phyloP scores from a whole-genome alignment of 2,797 vertebrate genomes.

The Phrynocephalus guinanensis region DNA sequence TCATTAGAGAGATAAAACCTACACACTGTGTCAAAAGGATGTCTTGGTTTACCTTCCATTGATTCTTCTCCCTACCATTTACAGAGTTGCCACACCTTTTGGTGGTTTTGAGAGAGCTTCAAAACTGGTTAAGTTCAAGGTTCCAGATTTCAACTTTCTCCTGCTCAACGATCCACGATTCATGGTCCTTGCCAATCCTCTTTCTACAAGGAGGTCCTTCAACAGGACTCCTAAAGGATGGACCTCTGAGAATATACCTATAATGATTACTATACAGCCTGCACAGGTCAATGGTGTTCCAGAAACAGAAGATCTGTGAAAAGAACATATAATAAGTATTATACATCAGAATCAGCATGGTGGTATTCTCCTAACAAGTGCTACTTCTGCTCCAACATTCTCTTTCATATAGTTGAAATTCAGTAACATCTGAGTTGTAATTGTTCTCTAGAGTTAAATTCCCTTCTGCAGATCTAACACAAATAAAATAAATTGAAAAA shows the following conservation, averaged over 20 bases:
- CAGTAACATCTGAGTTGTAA: constrained; percentile 39
- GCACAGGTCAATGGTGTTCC: constrained; percentile 80
- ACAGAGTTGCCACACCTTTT: constrained; percentile 94
- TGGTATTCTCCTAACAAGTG: constrained; percentile 58
- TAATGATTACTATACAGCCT: constrained; percentile 76
- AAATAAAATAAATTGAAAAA: constrained; percentile 71
- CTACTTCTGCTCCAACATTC: constrained; percentile 43
- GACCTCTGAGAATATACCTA: constrained; percentile 79
- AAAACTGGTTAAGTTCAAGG: constrained; percentile 83
- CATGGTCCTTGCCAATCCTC: constrained; percentile 80
- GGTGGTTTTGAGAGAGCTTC: constrained; percentile 90
- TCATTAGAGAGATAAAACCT: neutral
- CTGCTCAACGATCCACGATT: constrained; percentile 80
- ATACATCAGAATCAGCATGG: constrained; percentile 11
- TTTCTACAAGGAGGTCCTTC: constrained; percentile 87
- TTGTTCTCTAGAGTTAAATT: constrained; percentile 54
- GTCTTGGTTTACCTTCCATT: constrained; percentile 42
- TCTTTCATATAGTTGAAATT: constrained; percentile 48
- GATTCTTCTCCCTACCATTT: constrained; percentile 64
- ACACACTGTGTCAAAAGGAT: neutral
- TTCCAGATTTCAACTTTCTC: constrained; percentile 81
- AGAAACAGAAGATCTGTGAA: constrained; percentile 96
- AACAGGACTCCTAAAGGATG: constrained; percentile 94
- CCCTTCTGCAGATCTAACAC: constrained; percentile 53
- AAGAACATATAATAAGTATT: constrained; percentile 40